phyloP scores from a whole-genome alignment of 2,113 vertebrate species.

The Tauraco erythrolophus region DNA sequence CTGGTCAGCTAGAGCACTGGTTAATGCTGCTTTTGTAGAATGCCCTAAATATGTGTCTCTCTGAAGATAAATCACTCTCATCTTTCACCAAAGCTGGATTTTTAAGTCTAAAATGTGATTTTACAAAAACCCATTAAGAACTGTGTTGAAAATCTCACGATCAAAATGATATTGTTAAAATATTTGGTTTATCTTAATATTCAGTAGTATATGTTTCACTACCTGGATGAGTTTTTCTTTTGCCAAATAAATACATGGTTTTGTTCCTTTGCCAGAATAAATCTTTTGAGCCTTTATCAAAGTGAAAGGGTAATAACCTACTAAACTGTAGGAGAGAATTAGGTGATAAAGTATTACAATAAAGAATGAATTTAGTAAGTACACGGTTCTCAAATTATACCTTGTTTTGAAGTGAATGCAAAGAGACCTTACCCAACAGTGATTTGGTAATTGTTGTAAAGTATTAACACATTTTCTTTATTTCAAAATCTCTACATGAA shows the following conservation, averaged over 20 bases:
- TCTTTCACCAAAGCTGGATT: neutral
- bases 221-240: slow-evolving; percentile 21
- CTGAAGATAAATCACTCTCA: neutral
- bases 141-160: neutral
- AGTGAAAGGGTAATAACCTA: slow-evolving; percentile 53
- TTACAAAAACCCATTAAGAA: slow-evolving; percentile 1
- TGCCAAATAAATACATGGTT: slow-evolving; percentile 8
- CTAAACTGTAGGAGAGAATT: slow-evolving; percentile 40
- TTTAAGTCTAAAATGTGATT: neutral
- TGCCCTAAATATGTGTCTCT: neutral
- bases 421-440: neutral
- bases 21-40: neutral
- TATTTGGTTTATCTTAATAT: slow-evolving; percentile 3
- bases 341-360: slow-evolving; percentile 37
- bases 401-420: slow-evolving; percentile 28
- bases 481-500: slow-evolving; percentile 1
- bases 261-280: slow-evolving; percentile 59
- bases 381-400: slow-evolving; percentile 12
- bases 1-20: neutral
- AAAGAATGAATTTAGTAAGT: slow-evolving; percentile 41
- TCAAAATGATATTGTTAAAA: slow-evolving; percentile 21
- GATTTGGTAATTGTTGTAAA: slow-evolving; percentile 41
- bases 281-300: slow-evolving; percentile 61
- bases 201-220: slow-evolving; percentile 9
- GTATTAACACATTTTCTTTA: slow-evolving; percentile 49